Conservation (phyloP, 2,113 vertebrate species). For the Marmota flaviventris region DNA sequence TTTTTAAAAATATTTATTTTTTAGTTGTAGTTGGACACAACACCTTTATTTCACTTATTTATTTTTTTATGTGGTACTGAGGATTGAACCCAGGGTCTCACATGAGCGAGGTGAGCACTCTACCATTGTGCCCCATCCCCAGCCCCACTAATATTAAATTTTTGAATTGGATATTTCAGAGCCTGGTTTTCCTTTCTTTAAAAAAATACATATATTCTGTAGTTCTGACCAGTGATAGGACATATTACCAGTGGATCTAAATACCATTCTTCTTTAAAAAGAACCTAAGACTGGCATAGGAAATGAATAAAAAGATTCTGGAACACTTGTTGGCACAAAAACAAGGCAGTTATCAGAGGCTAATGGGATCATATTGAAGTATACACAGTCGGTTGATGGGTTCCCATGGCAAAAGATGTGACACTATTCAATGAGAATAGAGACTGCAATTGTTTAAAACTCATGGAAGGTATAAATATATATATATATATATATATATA, state of each 20-base stretch:
- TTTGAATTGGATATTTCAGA: neutral
- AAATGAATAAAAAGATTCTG: constrained; percentile 39
- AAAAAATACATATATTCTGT: neutral
- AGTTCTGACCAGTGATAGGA: constrained; percentile 26
- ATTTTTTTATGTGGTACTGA: too few relatives aligned
- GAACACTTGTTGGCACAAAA: neutral
- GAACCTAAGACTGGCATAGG: neutral
- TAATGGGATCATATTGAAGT: neutral
- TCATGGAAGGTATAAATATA: constrained; percentile 24
- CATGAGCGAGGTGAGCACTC: too few relatives aligned
- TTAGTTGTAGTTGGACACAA: too few relatives aligned
- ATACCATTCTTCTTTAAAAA: neutral
- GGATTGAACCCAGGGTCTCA: too few relatives aligned
- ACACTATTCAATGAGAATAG: neutral
- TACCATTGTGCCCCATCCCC: too few relatives aligned
- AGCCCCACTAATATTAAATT: neutral
- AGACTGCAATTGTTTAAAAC: constrained; percentile 37
- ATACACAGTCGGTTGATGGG: neutral
- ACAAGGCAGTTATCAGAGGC: neutral
- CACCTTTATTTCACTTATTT: too few relatives aligned
- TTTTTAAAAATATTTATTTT: neutral
- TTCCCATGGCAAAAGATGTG: neutral
- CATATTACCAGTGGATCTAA: neutral
- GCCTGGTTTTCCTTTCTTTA: neutral
- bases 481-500: too few relatives aligned